Evolutionary conservation across 35 echinoderm and acorn worm genomes (phyloP).

Genomic region (Amphiura filiformis): DNA sequence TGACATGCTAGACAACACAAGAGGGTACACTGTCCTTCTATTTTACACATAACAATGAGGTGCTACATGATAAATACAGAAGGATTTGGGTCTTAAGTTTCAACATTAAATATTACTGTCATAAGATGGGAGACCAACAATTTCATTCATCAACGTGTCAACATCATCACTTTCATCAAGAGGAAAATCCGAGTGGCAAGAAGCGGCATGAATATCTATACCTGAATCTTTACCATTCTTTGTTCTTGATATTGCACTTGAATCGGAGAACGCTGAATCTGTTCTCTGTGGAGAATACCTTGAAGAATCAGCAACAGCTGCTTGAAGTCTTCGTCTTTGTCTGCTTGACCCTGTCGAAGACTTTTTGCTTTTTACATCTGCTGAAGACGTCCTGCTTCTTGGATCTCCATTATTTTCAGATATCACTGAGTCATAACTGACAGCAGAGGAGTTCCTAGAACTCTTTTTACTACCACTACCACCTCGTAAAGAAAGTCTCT

Average conservation of each 20-base stretch:
- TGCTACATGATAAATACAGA: no score
- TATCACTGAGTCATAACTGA: slow-evolving; percentile 17
- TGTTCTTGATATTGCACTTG: neutral
- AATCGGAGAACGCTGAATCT: neutral
- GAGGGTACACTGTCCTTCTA: no score
- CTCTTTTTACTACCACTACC: neutral
- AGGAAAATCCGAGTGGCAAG: no score
- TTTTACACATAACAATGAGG: no score
- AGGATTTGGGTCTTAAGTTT: no score
- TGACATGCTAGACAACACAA: no score
- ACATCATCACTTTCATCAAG: slow-evolving; percentile 1
- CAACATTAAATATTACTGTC: no score
- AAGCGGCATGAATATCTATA: no score
- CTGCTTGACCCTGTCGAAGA: slow-evolving; percentile 7
- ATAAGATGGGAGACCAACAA: no score
- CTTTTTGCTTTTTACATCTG: no score
- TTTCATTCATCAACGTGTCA: slow-evolving; percentile 16
- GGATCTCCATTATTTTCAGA: neutral
- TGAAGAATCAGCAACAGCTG: neutral
- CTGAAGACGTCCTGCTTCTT: neutral
- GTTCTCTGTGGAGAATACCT: neutral
- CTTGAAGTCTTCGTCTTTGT: slow-evolving; percentile 9
- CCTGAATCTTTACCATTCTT: neutral
- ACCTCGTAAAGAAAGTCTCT: neutral
- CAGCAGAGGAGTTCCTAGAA: neutral